Evolutionary conservation across 2,888 invertebrate genomes (phyloP), one percentile per base, ranked within the genome.

Genomic region (Drosophila rubida): DNA sequence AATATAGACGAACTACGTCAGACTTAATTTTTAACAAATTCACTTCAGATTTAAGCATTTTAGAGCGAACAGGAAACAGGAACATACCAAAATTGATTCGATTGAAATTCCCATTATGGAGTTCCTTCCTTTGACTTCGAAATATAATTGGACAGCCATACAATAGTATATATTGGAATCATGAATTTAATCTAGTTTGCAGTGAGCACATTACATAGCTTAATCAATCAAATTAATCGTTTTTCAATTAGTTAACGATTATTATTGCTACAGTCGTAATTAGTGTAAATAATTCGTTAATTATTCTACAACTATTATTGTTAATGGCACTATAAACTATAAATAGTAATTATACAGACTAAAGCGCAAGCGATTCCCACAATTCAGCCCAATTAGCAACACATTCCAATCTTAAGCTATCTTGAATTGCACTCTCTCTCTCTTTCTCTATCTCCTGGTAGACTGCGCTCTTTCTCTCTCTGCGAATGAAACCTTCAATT

Each of bases 91-190:
- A 39, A 25, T 39, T 13, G 22, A 2, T n/a, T 32, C n/a, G n/a
- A 32, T 32, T 32, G 4, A 19, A 0, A 13, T 19, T 27, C 39
- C n/a, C 4, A 23, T 41, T 53, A 30, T 53, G 51, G 41, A 53
- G 41, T 53, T 53, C 27, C 51, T 53, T 53, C 41, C 51, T 16
- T n/a, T 30, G 13, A 13, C 9, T 41, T 41, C 16, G 5, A 16
- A 27, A n/a, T 27, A 16, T 11, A 41, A 27, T 53, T 41, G 8
- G n/a, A 16, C 8, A 2, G 14, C 14, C 5, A 25, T 25, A 7
- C 6, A 25, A 25, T 6, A 7, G 6, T 7, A 6, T 5, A 13
- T 9, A 39, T 41, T 30, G 4, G 27, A 4, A 11, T 39, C 7
- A 22, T 8, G 6, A 13, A 9, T 23, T 25, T 7, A 25, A 14